Percentiles rank a stretch among this genome's conserved stretches.
Conservation (phyloP, 2,113 vertebrate species). For the Heterocephalus glaber region DNA sequence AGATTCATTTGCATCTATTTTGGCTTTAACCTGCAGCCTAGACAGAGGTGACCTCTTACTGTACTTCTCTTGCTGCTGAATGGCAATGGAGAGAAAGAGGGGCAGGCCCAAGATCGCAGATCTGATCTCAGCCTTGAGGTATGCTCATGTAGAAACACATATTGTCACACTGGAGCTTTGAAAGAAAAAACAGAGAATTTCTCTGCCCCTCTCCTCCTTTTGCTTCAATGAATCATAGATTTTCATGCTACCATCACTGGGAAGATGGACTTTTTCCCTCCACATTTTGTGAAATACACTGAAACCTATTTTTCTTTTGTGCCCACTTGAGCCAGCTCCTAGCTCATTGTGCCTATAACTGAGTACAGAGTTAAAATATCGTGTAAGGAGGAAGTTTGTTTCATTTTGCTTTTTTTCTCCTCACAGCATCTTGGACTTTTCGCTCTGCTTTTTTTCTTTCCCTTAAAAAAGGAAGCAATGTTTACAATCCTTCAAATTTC, state of each 20-base stretch:
- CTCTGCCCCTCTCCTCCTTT: conserved; percentile 17
- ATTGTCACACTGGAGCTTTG: conserved; percentile 57
- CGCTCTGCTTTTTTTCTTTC: not conserved
- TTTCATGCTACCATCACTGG: conserved; percentile 61
- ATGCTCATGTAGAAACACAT: conserved; percentile 53
- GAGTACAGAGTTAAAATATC: not conserved
- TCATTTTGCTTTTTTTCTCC: not conserved
- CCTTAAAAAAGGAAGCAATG: conserved; percentile 28
- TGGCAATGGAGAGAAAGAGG: not conserved
- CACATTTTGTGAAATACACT: not conserved
- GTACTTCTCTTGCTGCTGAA: not conserved
- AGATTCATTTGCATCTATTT: not conserved
- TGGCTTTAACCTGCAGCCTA: not conserved
- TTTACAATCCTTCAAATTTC: conserved; percentile 40
- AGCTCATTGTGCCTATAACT: conserved; percentile 48
- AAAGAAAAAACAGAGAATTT: conserved; percentile 63
- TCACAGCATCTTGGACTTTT: not conserved
- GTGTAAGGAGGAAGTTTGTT: not conserved
- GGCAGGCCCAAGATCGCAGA: not conserved
- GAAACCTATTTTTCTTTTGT: conserved; percentile 56
- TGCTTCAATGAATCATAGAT: conserved; percentile 61
- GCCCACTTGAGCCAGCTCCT: not conserved
- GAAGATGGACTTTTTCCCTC: not conserved
- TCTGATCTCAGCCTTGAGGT: conserved; percentile 36
- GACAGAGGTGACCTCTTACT: not conserved